Conservation (phyloP, 2,888 invertebrate genomes). For the Pollenia griseotomentosa region DNA sequence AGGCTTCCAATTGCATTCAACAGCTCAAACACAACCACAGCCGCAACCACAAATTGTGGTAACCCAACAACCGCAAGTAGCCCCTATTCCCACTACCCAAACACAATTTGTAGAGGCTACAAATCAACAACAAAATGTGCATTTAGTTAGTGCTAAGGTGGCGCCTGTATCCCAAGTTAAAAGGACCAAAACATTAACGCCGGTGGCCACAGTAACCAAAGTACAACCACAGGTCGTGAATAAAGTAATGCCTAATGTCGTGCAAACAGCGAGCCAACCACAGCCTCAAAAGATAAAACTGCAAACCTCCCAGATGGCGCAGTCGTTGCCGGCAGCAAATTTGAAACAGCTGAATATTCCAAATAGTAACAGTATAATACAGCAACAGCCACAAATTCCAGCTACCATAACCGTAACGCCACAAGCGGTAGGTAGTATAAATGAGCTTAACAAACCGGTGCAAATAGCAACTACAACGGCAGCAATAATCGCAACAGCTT, state of each 20-base stretch:
- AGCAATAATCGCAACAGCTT: neutral
- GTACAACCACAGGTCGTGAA: slow-evolving; percentile 81
- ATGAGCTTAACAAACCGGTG: slow-evolving; percentile 1
- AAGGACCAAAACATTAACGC: slow-evolving; percentile 73
- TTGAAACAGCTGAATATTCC: slow-evolving; percentile 3
- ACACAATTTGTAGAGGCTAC: slow-evolving; percentile 49
- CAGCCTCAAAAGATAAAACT: slow-evolving; percentile 68
- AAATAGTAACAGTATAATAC: slow-evolving; percentile 9
- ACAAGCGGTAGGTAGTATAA: neutral
- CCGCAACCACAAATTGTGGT: slow-evolving; percentile 71
- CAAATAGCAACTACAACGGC: slow-evolving; percentile 28
- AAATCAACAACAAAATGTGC: slow-evolving; percentile 35
- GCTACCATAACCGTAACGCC: slow-evolving; percentile 22
- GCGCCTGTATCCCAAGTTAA: slow-evolving; percentile 77
- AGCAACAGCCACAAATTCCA: slow-evolving; percentile 8
- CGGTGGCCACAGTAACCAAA: slow-evolving; percentile 77
- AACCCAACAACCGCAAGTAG: slow-evolving; percentile 53
- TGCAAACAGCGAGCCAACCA: slow-evolving; percentile 69
- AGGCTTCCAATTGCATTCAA: slow-evolving; percentile 75
- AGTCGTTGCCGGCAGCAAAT: slow-evolving; percentile 48
- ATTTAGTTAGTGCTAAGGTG: slow-evolving; percentile 74
- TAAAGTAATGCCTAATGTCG: slow-evolving; percentile 80
- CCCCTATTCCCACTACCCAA: slow-evolving; percentile 48
- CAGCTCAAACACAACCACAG: slow-evolving; percentile 41
- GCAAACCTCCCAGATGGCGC: slow-evolving; percentile 28